Evolutionary conservation across 1,140 invertebrate species (phyloP).

Genomic region (honey bee (Apis mellifera)): DNA sequence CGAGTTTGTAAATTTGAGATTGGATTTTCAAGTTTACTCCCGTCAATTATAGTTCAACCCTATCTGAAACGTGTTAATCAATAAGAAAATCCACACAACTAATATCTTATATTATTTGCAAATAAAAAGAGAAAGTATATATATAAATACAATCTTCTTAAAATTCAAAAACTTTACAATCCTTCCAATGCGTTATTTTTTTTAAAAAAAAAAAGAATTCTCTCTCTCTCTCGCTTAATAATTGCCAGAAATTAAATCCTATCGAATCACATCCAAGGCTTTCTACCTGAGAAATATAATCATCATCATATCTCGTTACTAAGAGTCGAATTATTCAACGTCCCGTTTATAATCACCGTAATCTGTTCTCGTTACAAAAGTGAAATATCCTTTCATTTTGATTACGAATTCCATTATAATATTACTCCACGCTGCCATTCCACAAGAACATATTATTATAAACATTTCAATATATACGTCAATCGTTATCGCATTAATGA

Average conservation of each 20-base stretch:
- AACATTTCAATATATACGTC: background rate
- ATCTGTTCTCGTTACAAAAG: background rate
- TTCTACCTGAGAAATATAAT: no score
- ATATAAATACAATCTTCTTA: no score
- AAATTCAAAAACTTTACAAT: no score
- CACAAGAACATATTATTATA: slow-evolving; percentile 9
- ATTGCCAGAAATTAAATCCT: no score
- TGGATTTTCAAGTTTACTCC: background rate
- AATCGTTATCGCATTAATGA: slow-evolving; percentile 23
- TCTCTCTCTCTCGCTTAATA: no score
- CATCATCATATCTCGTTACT: background rate
- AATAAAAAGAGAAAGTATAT: no score
- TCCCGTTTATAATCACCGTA: background rate
- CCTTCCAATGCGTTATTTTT: no score
- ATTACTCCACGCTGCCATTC: background rate
- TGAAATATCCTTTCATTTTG: background rate
- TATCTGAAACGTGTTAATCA: no score
- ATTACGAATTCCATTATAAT: background rate
- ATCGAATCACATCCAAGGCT: no score
- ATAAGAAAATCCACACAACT: no score
- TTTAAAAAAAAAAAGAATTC: no score
- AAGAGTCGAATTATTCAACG: background rate
- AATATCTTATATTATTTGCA: no score
- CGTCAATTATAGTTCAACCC: background rate
- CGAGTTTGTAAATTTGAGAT: background rate